These are phyloP conservation scores for Spinus pinus DNA, from an alignment of 2,797 vertebrate genomes.

Conservation along the genomic window DNA sequence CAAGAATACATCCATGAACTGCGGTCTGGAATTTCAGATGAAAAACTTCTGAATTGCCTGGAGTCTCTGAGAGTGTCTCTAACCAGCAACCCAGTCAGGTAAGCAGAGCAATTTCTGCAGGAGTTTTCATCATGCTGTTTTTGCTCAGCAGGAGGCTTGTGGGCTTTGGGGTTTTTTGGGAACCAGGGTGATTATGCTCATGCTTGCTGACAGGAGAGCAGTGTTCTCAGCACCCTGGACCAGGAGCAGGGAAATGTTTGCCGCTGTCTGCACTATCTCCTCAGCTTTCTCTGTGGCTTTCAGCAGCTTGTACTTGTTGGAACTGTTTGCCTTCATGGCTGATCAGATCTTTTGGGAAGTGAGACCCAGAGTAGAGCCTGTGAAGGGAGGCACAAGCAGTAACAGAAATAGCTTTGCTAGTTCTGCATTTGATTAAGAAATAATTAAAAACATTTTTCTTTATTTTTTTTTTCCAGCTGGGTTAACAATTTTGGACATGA, in stretches of 20 bases:
- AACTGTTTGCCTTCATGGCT: background rate
- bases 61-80: conserved; percentile 97
- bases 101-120: conserved; percentile 51
- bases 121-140: background rate
- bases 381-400: background rate
- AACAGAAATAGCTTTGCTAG: background rate
- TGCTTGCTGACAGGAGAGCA: background rate
- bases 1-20: conserved; percentile 98
- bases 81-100: conserved; percentile 99
- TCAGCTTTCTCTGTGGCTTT: background rate
- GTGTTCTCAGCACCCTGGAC: background rate
- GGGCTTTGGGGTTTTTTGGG: background rate
- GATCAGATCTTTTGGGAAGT: background rate
- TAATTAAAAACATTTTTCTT: background rate
- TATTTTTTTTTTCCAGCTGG: conserved; percentile 80
- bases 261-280: background rate
- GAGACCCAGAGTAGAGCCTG: rapidly evolving
- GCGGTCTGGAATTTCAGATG: conserved; percentile 93
- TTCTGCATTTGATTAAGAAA: background rate
- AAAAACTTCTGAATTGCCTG: conserved; percentile 94
- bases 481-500: conserved; percentile 99
- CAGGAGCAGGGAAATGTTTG: background rate
- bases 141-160: background rate
- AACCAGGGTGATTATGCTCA: background rate
- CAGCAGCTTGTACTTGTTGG: background rate